Conservation (phyloP, 1,140 invertebrate species). For the Trachymyrmex septentrionalis region DNA sequence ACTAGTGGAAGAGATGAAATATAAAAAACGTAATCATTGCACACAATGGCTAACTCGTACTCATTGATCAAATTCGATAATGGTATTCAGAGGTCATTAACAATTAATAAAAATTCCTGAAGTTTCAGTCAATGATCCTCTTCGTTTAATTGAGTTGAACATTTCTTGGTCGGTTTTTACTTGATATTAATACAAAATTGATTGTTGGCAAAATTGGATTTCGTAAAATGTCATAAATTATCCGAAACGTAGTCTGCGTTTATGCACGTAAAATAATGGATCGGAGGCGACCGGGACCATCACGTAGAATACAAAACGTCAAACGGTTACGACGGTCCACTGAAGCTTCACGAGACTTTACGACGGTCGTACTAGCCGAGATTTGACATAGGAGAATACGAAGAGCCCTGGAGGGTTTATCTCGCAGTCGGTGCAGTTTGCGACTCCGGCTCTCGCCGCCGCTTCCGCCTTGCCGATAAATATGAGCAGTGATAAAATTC, state of each 20-base stretch:
- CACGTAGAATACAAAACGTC: slow-evolving; percentile 70
- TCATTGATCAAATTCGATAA: not conserved
- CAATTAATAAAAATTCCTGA: not conserved
- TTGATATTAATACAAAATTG: not conserved
- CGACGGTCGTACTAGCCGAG: slow-evolving; percentile 56
- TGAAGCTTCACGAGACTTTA: slow-evolving; percentile 66
- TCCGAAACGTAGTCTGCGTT: slow-evolving; percentile 8
- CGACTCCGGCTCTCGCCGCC: slow-evolving; percentile 8
- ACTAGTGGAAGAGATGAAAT: not conserved
- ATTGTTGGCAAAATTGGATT: slow-evolving; percentile 39
- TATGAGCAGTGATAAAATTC: slow-evolving; percentile 77
- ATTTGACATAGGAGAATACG: slow-evolving; percentile 69
- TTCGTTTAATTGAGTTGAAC: no score
- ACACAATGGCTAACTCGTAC: slow-evolving; percentile 4
- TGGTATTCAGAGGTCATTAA: not conserved
- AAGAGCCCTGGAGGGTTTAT: slow-evolving; percentile 60
- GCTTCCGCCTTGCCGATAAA: slow-evolving; percentile 65
- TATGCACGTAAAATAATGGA: slow-evolving; percentile 1
- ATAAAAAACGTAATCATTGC: not conserved
- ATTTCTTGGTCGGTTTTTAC: no score
- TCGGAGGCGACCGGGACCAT: slow-evolving; percentile 5
- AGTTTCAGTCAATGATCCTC: no score
- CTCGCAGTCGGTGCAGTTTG: slow-evolving; percentile 52
- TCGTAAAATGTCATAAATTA: not conserved
- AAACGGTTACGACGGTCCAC: slow-evolving; percentile 61